Evolutionary conservation across 2,113 vertebrate species (phyloP), one percentile per base, ranked within the genome.

Genomic region (Ovis canadensis): DNA sequence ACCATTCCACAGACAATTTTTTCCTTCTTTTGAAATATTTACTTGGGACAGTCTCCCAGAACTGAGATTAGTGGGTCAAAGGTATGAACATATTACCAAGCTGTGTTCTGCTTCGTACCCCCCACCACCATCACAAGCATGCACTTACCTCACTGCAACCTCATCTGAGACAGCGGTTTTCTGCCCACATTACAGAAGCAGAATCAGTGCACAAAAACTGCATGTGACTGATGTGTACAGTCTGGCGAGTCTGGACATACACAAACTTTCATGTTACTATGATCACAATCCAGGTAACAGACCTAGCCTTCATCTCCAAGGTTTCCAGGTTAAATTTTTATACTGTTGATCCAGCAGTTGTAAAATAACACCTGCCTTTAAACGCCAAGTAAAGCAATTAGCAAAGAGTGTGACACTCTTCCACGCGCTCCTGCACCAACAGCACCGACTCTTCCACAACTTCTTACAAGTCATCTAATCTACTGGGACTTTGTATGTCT

Each of bases 11-110:
- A 57, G 12, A 62, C 3, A 36, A 80, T 9, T 88, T 82, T 87
- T 92, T 60, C 88, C 57, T 97, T 84, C 88, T 92, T 62, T 67
- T 31, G n/a, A 48, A 77, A 62, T 94, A 80, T 92, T 91, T 88
- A 74, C 64, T 88, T 94, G 57, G 64, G 93, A 97, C 3, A 91
- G 85, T n/a, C 80, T 80, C 74, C 57, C 93, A 94, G 82, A 91
- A 92, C 54, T 81, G 48, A 87, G 48, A 64, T 94, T 43, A 92
- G 45, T 50, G 54, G 74, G 43, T 85, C 94, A 90, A 87, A 90
- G 74, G 52, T 36, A 15, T 36, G 11, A 74, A 29, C 15, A 27
- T 9, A 88, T 55, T 36, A 90, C 60, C 87, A 52, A 87, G 25
- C 43, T 48, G 7, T n/a, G 59, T 45, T 87, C 90, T 3, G 10